Base-by-base conservation (phyloP, 2,797 vertebrate species). In the Ambastaia sidthimunki region DNA sequence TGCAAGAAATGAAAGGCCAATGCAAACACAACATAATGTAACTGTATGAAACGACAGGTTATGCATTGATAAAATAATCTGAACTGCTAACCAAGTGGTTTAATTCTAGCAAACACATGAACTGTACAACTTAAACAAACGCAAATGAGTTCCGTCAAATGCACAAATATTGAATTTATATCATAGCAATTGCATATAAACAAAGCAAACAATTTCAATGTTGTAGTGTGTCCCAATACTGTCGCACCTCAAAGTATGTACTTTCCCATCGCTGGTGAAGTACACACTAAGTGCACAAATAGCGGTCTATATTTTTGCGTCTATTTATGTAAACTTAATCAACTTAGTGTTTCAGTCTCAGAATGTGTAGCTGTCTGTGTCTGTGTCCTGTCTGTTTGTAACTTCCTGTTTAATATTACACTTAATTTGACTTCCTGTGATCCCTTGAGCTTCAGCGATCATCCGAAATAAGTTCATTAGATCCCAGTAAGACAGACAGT, bases 351-450 rank as follows among this genome's bases (percentile, higher is more conserved):
- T 48, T 44, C 34, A 74, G 11, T 57, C 50, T 47, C 21, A 48
- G 19, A 57, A 47, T 70, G 69, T 71, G 54, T 60, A 55, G 77
- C 57, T 21, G 57, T 59, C 76, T 25, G 41, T 21, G 57, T 59
- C 76, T 25, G 41, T 3, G 9, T 70, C 28, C 44, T 70, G 67
- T 78, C 60, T 71, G 47, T 70, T 15, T 73, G 28, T 25, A 4
- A 19, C 62, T 73, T 80, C 78, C 78, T 66, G 62, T 73, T 55
- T 73, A 80, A 67, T 80, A 73, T 73, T 73, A 23, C 31, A 72
- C 69, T 72, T 73, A 4, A 72, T 66, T 66, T 79, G 71, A 59
- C 78, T 73, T 73, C 52, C 60, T 80, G 77, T 80, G 77, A 80
- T 71, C 77, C 62, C 50, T 59, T 73, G 62, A 80, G 55, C 78